Base-by-base conservation (phyloP, 2,113 vertebrate genomes). In the Octodon degus region DNA sequence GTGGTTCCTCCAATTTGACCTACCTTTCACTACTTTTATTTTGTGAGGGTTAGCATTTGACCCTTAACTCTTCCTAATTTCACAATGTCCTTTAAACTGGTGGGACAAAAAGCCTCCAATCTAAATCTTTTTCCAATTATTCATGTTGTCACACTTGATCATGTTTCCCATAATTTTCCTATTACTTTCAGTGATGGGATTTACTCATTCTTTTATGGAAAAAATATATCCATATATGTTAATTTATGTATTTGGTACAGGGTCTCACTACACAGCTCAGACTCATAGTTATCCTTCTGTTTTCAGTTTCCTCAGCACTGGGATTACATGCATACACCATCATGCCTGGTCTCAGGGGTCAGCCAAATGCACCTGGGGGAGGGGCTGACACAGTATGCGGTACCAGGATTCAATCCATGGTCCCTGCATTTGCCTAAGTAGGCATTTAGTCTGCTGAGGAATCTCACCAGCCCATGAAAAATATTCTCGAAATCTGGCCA, bases 401-500 rank as follows among this genome's bases (percentile, higher is more conserved):
- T 58, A 19, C 55, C 55, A 58, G 17, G 55, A 58, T 17, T 19
- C 17, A 5, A 58, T 17, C 55, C 55, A 16, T 58, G 55, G 55
- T 19, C 55, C 55, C 55, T 58, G 55, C 17, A 58, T 58, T 58
- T 17, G 55, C 17, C 16, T 58, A 58, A 58, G 55, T 2, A 58
- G 55, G 17, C 55, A 58, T 16, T 19, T 58, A 17, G 55, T 19
- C 55, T 58, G 16, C 3, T 58, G 55, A 58, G 55, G 16, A 19
- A 58, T 58, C 55, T 58, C 17, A 58, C 14, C 4, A 19, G 55
- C 16, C 55, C 55, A 58, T 58, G 1, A 47, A 90, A 2, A 62
- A 72, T 94, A 2, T 94, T 97, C 97, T 95, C 84, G 40, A 60
- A 95, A 17, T 30, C 40, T 47, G 22, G 72, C 6, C 82, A 68